phyloP scores from a whole-genome alignment of 2,797 vertebrate genomes.

The Liparis tanakae region DNA sequence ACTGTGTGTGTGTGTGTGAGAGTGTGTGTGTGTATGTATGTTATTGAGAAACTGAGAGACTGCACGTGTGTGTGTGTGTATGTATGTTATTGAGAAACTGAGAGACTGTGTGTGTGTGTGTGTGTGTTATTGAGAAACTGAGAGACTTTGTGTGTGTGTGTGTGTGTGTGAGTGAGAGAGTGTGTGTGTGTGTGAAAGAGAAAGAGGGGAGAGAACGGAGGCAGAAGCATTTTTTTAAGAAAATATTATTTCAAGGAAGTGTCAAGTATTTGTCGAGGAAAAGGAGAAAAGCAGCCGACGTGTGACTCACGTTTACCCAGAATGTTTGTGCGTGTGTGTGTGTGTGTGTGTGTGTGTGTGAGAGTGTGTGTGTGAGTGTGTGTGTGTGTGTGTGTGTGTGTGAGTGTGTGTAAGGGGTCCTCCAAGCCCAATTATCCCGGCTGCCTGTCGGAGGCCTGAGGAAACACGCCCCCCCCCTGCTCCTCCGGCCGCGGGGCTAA shows the following conservation, averaged over 20 bases:
- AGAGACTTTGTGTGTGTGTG: constrained; percentile 46
- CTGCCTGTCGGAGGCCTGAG: constrained; percentile 78
- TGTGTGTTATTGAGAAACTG: no score
- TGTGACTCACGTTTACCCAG: constrained; percentile 37
- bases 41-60: no score
- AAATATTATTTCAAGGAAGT: constrained; percentile 51
- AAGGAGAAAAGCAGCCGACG: constrained; percentile 24
- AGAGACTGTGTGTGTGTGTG: constrained; percentile 2
- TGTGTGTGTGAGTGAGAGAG: constrained; percentile 38
- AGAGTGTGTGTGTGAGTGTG: constrained; percentile 20
- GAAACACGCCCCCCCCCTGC: constrained; percentile 84
- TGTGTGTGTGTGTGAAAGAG: no score
- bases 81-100: no score
- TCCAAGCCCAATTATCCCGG: constrained; percentile 84
- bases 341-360: constrained; percentile 38
- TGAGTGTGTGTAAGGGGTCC: constrained; percentile 53
- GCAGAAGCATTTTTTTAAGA: constrained; percentile 16
- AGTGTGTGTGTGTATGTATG: no score
- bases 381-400: constrained; percentile 31
- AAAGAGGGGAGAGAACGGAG: constrained; percentile 20
- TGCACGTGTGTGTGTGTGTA: no score
- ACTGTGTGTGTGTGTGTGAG: constrained; percentile 27
- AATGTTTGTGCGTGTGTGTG: constrained; percentile 6
- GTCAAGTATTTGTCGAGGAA: constrained; percentile 43
- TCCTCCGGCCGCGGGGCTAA: constrained; percentile 80